Percentiles rank a stretch among this genome's conserved stretches.
Conservation (phyloP, 2,797 vertebrate genomes). For the Vultur gryphus region DNA sequence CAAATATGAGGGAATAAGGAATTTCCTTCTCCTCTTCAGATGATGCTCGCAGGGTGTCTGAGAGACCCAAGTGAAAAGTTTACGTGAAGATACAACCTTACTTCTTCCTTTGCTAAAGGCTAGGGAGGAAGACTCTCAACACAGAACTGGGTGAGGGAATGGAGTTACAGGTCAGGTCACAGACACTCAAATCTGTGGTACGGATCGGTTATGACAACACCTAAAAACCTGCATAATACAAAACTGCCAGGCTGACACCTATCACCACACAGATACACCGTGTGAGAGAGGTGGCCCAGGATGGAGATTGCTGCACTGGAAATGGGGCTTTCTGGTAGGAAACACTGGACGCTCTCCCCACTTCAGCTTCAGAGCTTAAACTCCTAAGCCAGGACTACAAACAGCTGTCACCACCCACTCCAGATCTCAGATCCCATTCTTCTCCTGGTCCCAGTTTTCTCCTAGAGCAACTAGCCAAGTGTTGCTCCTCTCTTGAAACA, state of each 20-base stretch:
- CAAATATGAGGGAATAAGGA: not conserved
- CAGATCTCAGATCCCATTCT: not conserved
- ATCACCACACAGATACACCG: rapidly evolving
- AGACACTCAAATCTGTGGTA: not conserved
- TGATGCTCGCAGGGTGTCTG: not conserved
- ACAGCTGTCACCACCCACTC: not conserved
- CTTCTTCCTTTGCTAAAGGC: not conserved
- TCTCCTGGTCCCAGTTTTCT: not conserved
- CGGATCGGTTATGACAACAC: rapidly evolving
- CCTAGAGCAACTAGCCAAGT: not conserved
- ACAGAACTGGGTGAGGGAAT: not conserved
- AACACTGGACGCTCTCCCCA: not conserved
- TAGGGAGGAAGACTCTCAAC: not conserved
- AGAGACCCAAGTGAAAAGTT: not conserved
- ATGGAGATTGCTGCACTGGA: not conserved
- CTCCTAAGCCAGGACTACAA: not conserved
- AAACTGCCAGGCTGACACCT: not conserved
- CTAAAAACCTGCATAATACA: not conserved
- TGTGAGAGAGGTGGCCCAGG: not conserved
- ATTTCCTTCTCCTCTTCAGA: not conserved
- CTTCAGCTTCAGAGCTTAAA: not conserved
- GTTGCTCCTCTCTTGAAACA: not conserved
- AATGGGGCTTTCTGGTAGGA: not conserved
- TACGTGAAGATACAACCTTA: not conserved
- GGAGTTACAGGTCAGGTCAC: not conserved